Percentiles rank a stretch among this genome's conserved stretches.
Conservation (phyloP, 2,113 vertebrate genomes). For the Chloebia gouldiae region DNA sequence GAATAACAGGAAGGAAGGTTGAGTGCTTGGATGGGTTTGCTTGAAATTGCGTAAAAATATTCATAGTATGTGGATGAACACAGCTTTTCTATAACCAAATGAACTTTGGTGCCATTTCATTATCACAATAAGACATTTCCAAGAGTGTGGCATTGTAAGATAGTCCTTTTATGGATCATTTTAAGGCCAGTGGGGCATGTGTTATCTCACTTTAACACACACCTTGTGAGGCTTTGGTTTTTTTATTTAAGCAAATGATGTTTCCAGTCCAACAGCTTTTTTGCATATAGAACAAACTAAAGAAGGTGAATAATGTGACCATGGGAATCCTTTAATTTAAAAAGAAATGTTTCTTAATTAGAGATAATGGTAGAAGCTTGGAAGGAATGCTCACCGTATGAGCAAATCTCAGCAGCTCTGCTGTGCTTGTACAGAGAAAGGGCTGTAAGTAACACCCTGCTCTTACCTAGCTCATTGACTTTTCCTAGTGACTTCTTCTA, state of each 20-base stretch:
- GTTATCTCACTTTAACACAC: constrained; percentile 43
- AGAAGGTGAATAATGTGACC: constrained; percentile 1
- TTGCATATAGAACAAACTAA: constrained; percentile 25
- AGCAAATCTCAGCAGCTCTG: not conserved
- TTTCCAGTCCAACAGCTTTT: constrained; percentile 35
- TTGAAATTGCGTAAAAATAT: not conserved
- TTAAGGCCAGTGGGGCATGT: not conserved
- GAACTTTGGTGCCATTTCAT: constrained; percentile 33
- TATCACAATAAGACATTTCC: constrained; percentile 9
- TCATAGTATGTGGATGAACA: not conserved
- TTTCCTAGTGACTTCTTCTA: not conserved
- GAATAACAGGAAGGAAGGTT: not conserved
- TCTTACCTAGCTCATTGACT: not conserved
- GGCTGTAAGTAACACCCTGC: not conserved
- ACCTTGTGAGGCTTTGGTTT: not conserved
- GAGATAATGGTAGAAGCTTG: not conserved
- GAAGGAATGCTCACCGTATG: not conserved
- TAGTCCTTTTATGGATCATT: constrained; percentile 20
- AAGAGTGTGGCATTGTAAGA: not conserved
- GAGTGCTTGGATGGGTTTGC: not conserved
- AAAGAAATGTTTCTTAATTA: constrained; percentile 45
- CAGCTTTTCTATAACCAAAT: not conserved
- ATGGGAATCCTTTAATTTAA: constrained; percentile 33
- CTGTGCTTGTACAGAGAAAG: not conserved
- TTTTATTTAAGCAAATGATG: constrained; percentile 47